Evolutionary conservation across 2,888 invertebrate genomes (phyloP), one percentile per base, ranked within the genome.

Genomic region (Tetheella fluctuosa): DNA sequence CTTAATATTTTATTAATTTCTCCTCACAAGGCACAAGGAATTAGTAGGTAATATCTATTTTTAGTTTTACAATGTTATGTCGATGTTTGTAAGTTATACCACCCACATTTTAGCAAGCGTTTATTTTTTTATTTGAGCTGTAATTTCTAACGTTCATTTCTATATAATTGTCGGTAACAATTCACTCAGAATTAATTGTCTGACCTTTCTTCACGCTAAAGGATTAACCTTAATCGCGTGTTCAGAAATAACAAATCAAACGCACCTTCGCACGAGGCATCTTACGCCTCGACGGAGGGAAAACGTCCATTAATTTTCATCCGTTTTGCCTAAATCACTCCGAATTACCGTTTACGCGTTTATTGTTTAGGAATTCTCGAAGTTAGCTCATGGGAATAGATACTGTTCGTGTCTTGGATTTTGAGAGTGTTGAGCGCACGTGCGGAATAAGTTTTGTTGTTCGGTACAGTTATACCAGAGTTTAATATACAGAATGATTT

Each of bases 251-350:
- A 84, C 83, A 82, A 82, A 81, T 82, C 75, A 79, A 66, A 72
- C 70, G 65, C 34, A 34, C 34, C 34, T 34, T 34, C 34, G 34
- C 68, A 73, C 73, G 74, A 73, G 69, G 67, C 64, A 69, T 76
- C 70, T 73, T 55, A 61, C 67, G 66, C 64, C 70, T 71, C 63
- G 64, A 64, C 61, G 60, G 55, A 64, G 71, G 69, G 69, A 67
- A 60, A 71, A 64, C 77, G 69, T 79, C 80, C 80, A 84, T 84
- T 83, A 80, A 85, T 85, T 83, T 80, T 76, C 80, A 80, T 82
- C 80, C 80, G 79, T 71, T 82, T 79, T 78, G 72, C 76, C 76
- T 79, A 77, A 81, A 81, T 81, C 80, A 74, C 74, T 66, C 66
- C 60, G 74, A 76, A 80, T 80, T 77, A 76, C 68, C 76, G 76